Conservation (phyloP, 2,888 invertebrate genomes). For the Cerastoderma edule region DNA sequence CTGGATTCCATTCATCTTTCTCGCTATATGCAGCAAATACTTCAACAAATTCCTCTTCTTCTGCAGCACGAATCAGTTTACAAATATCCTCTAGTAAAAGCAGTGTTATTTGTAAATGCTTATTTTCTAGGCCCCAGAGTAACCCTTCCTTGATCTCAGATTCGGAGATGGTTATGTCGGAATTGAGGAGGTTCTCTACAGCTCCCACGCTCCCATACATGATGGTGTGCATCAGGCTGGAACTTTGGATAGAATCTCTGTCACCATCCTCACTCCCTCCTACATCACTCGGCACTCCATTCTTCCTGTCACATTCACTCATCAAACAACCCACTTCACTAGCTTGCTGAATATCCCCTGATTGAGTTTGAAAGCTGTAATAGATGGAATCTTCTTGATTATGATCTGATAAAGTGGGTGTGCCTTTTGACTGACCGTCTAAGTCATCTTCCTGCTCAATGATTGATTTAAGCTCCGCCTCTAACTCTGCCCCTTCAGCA, state of each 20-base stretch:
- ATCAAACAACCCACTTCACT: neutral
- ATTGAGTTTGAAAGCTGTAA: slow-evolving; percentile 54
- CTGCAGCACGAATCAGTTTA: slow-evolving; percentile 36
- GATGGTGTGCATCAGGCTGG: slow-evolving; percentile 33
- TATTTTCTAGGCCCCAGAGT: slow-evolving; percentile 33
- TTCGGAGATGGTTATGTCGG: slow-evolving; percentile 49
- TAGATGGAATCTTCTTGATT: slow-evolving; percentile 49
- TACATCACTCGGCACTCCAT: neutral
- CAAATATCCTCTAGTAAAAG: slow-evolving; percentile 49
- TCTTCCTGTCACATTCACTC: neutral
- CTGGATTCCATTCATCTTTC: slow-evolving; percentile 43
- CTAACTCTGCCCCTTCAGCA: slow-evolving; percentile 33
- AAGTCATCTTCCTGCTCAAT: slow-evolving; percentile 22
- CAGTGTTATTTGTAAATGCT: slow-evolving; percentile 36
- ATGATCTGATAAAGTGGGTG: neutral
- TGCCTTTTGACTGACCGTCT: neutral
- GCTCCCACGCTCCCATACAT: slow-evolving; percentile 39
- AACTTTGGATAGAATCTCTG: neutral
- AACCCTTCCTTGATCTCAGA: slow-evolving; percentile 47
- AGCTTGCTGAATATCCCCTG: slow-evolving; percentile 38
- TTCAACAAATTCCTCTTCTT: slow-evolving; percentile 44
- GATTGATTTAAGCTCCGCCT: slow-evolving; percentile 42
- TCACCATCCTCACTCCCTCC: neutral
- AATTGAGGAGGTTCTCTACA: slow-evolving; percentile 41
- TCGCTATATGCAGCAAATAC: slow-evolving; percentile 50